Percentiles rank a stretch among this genome's conserved stretches.
Evolutionary conservation across 2,113 vertebrate species (phyloP).

Genomic region (Eulemur rufifrons): DNA sequence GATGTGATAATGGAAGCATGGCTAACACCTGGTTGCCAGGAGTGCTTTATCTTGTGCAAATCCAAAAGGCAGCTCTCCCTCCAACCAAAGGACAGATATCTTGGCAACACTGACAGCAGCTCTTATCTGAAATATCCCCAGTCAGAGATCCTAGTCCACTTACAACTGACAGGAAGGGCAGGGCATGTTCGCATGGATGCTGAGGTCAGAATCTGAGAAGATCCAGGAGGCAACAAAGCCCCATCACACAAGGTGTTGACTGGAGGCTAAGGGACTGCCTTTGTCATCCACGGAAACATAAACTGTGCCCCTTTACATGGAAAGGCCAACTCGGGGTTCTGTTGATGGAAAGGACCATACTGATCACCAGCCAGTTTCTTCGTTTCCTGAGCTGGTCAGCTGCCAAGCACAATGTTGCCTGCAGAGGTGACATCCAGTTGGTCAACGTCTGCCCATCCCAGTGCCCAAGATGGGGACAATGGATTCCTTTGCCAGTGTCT

Average conservation of each 20-base stretch:
- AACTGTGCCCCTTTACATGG: not conserved
- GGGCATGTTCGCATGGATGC: not conserved
- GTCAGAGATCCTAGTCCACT: not conserved
- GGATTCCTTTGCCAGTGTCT: not conserved
- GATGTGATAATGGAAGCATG: not conserved
- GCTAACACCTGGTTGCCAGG: not conserved
- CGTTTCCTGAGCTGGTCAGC: not conserved
- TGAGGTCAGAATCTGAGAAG: not conserved
- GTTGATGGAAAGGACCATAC: not conserved
- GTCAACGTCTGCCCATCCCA: not conserved
- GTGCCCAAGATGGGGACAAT: not conserved
- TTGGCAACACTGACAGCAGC: not conserved
- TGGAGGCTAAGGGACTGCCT: not conserved
- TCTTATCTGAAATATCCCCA: not conserved
- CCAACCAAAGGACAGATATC: not conserved
- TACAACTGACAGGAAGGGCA: not conserved
- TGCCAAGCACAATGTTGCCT: not conserved
- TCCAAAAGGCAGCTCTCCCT: not conserved
- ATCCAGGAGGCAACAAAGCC: not conserved
- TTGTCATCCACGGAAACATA: accelerated
- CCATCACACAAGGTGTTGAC: not conserved
- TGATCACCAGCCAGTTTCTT: not conserved
- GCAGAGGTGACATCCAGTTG: not conserved
- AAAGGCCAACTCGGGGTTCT: not conserved
- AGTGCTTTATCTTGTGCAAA: slow-evolving; percentile 56